These are phyloP conservation scores for Xanthorhoe spadicearia DNA, from an alignment of 2,888 invertebrate genomes.

Conservation along the genomic window DNA sequence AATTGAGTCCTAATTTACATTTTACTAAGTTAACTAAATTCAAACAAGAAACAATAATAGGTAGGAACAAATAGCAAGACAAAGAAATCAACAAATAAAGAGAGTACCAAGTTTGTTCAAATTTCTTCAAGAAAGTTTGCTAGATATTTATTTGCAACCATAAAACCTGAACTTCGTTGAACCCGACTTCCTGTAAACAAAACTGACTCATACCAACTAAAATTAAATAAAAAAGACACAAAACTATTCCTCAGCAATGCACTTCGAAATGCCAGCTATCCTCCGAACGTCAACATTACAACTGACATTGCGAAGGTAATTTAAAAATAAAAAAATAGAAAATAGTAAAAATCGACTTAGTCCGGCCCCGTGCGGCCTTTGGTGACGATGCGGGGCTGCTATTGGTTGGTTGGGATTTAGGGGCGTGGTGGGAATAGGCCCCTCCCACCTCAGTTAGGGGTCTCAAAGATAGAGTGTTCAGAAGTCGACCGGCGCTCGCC, in stretches of 20 bases:
- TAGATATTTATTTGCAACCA: background rate
- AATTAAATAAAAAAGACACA: slow-evolving; percentile 38
- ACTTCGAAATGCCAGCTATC: slow-evolving; percentile 60
- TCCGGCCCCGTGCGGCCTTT: slow-evolving; percentile 79
- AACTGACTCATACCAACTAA: slow-evolving; percentile 35
- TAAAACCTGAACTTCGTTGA: slow-evolving; percentile 15
- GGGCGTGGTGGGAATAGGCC: slow-evolving; percentile 67
- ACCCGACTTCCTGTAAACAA: slow-evolving; percentile 21
- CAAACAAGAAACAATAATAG: background rate
- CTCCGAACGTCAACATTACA: slow-evolving; percentile 64
- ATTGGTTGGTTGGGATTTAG: slow-evolving; percentile 63
- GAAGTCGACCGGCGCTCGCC: slow-evolving; percentile 81
- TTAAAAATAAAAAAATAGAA: slow-evolving; percentile 73
- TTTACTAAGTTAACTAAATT: too few species aligned
- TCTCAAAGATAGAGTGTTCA: slow-evolving; percentile 66
- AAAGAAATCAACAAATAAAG: background rate
- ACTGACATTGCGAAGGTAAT: slow-evolving; percentile 72
- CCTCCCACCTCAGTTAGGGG: slow-evolving; percentile 77
- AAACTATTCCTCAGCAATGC: slow-evolving; percentile 53
- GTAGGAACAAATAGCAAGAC: background rate
- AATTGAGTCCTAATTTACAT: too few species aligned
- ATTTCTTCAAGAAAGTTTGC: background rate
- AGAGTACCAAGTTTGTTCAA: background rate
- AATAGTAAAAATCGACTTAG: slow-evolving; percentile 75
- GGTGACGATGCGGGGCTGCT: slow-evolving; percentile 58